phyloP scores from a whole-genome alignment of 2,888 invertebrate genomes.

The Noctuana brunneofusca region DNA sequence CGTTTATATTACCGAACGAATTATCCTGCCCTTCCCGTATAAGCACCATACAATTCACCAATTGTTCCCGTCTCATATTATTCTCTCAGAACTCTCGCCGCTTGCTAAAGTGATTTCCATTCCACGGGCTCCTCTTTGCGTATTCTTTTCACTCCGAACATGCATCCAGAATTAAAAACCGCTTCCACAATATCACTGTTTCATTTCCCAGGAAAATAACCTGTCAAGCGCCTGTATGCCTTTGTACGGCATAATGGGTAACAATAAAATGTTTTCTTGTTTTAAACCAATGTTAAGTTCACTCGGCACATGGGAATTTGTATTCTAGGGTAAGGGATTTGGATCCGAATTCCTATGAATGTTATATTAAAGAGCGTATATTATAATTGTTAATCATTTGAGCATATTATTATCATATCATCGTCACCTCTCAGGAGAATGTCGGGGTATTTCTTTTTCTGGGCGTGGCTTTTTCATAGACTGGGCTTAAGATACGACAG shows the following conservation, averaged over 20 bases:
- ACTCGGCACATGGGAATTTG: slow-evolving; percentile 41
- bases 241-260: slow-evolving; percentile 39
- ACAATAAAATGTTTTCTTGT: slow-evolving; percentile 43
- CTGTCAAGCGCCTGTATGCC: slow-evolving; percentile 35
- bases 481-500: no score
- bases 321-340: slow-evolving; percentile 1
- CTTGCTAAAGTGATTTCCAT: slow-evolving; percentile 5
- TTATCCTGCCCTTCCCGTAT: no score
- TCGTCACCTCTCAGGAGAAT: no score
- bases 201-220: slow-evolving; percentile 28
- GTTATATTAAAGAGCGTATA: no score
- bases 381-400: no score
- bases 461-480: no score
- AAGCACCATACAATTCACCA: not conserved
- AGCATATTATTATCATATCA: no score
- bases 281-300: slow-evolving; percentile 40
- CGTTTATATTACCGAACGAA: no score
- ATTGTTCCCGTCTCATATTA: not conserved
- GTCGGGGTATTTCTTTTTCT: no score
- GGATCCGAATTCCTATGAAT: not conserved
- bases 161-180: slow-evolving; percentile 31
- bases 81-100: no score
- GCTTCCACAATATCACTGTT: slow-evolving; percentile 28
- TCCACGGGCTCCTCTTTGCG: not conserved
- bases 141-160: slow-evolving; percentile 17